phyloP scores from a whole-genome alignment of 2,888 invertebrate species.

The Fabriciana adippe region DNA sequence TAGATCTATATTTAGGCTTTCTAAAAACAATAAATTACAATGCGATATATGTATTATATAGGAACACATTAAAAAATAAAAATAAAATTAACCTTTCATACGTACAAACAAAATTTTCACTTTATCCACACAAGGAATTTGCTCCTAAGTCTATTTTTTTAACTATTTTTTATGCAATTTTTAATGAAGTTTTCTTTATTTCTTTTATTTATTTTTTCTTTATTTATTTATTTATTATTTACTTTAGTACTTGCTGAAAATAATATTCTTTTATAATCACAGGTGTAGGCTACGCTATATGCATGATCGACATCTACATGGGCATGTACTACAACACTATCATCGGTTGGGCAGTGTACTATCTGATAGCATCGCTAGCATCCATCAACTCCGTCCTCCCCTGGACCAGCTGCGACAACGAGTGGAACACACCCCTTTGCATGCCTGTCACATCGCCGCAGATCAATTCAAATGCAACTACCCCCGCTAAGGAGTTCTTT shows the following conservation, averaged over 20 bases:
- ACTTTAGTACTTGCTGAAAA: background rate
- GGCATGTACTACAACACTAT: conserved; percentile 99
- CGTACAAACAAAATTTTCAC: too few species aligned
- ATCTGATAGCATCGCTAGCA: conserved; percentile 91
- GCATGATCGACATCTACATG: conserved; percentile 96
- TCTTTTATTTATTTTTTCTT: too few species aligned
- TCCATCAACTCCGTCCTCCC: conserved; percentile 91
- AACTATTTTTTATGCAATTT: too few species aligned
- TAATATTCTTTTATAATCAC: conserved; percentile 34
- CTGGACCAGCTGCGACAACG: conserved; percentile 93
- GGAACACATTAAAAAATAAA: too few species aligned
- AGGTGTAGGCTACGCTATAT: conserved; percentile 98
- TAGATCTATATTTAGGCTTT: too few species aligned
- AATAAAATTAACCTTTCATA: too few species aligned
- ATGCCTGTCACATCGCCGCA: conserved; percentile 83
- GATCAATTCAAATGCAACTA: conserved; percentile 83
- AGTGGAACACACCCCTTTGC: conserved; percentile 93
- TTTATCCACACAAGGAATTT: too few species aligned
- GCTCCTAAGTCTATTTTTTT: too few species aligned
- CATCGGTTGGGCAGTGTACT: conserved; percentile 97
- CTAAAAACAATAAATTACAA: too few species aligned
- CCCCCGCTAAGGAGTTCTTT: conserved; percentile 94
- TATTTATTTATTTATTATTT: too few species aligned
- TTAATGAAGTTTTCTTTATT: too few species aligned
- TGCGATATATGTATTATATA: too few species aligned